Conservation (phyloP, 2,113 vertebrate species). For the Toxotes jaculatrix region DNA sequence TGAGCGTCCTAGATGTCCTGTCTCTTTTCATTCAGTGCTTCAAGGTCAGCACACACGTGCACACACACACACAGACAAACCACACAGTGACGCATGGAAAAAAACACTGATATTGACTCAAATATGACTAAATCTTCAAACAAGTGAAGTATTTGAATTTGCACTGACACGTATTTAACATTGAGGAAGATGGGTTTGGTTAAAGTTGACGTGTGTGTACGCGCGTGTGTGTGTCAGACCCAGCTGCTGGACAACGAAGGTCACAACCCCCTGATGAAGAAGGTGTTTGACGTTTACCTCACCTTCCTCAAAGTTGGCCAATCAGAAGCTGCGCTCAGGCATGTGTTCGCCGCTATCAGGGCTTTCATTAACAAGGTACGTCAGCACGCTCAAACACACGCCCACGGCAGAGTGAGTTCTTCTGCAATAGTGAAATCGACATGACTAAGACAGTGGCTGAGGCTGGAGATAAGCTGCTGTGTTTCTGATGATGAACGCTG, state of each 20-base stretch:
- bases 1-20: conserved; percentile 93
- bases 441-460: too few species aligned
- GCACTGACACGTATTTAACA: too few species aligned
- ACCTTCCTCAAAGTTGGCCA: conserved; percentile 94
- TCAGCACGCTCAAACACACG: neutral
- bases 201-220: neutral
- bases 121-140: neutral
- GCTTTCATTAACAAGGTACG: conserved; percentile 95
- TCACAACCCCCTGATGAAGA: conserved; percentile 96
- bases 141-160: neutral
- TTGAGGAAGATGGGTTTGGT: neutral
- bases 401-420: neutral
- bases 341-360: conserved; percentile 92
- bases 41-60: conserved; percentile 85
- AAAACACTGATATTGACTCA: neutral
- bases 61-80: conserved; percentile 12
- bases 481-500: neutral
- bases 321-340: conserved; percentile 92
- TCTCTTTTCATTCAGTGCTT: conserved; percentile 94
- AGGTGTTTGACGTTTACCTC: conserved; percentile 95
- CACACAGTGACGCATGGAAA: neutral
- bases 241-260: conserved; percentile 94
- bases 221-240: conserved; percentile 78
- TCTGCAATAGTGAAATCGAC: neutral
- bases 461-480: too few species aligned